Conservation (phyloP, 1,140 invertebrate genomes). For the Prorops nasuta region DNA sequence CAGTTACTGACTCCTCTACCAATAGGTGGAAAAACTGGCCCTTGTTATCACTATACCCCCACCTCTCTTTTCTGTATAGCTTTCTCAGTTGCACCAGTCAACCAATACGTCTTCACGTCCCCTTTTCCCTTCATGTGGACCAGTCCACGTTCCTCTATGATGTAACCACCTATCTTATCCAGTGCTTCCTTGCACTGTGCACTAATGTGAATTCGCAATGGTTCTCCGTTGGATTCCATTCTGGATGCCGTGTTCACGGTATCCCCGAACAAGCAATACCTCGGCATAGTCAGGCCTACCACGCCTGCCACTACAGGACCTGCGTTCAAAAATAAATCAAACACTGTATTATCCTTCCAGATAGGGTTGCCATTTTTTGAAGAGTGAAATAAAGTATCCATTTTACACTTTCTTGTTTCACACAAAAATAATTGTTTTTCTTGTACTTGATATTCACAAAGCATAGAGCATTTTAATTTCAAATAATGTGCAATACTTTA, state of each 20-base stretch:
- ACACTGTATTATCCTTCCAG: no score
- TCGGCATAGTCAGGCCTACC: constrained; percentile 94
- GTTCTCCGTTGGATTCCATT: constrained; percentile 92
- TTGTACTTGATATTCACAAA: no score
- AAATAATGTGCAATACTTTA: no score
- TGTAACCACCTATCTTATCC: constrained; percentile 85
- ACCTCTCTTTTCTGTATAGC: constrained; percentile 79
- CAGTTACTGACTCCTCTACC: no score
- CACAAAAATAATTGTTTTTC: no score
- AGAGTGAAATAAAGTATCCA: no score
- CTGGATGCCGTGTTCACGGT: constrained; percentile 90
- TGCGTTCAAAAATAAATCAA: no score
- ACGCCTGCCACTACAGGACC: constrained; percentile 92
- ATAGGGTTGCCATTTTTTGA: no score
- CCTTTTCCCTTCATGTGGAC: constrained; percentile 92
- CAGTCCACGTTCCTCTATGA: constrained; percentile 78
- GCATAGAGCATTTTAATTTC: no score
- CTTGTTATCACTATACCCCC: constrained; percentile 8
- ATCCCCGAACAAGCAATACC: constrained; percentile 93
- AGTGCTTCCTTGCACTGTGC: constrained; percentile 77
- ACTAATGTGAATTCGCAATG: constrained; percentile 90
- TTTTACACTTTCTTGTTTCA: no score
- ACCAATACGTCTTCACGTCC: constrained; percentile 83
- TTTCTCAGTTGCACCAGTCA: constrained; percentile 78
- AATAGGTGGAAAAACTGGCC: no score